Base-by-base conservation (phyloP, 1,140 invertebrate species). In the Himalopsyche phryganea region DNA sequence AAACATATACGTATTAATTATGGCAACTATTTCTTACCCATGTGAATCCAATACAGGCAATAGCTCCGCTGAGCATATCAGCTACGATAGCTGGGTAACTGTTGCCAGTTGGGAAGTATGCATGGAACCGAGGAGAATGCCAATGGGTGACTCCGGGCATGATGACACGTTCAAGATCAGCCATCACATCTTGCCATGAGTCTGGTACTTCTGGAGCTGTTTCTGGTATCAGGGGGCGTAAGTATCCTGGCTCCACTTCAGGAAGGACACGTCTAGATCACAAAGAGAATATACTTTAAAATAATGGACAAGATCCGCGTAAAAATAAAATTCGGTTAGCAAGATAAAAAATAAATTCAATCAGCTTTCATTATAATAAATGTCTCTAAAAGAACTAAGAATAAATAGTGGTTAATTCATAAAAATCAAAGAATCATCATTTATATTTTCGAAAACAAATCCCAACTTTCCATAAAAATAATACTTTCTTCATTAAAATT, bases 101-200 rank as follows among this genome's bases (percentile, higher is more conserved):
- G 75, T 95, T 94, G 6, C 89, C 94, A 0, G 96, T 97, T 0
- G 97, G 94, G 76, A 95, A 99, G 75, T 98, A 99, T 1, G 96
- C 96, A 73, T 97, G 93, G 77, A 99, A 99, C 68, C 92, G 86
- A 3, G 96, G 96, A 61, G 91, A 94, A 68, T 98, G 94, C 96
- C 96, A 99, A 68, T 98, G 94, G 2, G 96, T 98, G 11, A 96
- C 87, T 1, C 95, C 95, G 4, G 94, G 94, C 94, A 98, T 97
- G 45, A 98, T 92, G n/a, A 97, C 88, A 36, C 86, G 77, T 73
- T 97, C 94, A 42, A 98, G 83, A 69, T 98, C 94, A 9, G 78
- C 76, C 84, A 98, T 92, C 32, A 98, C 88, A 59, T 89, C 88
- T 56, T 91, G 81, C 94, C 94, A 98, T 33, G 82, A 80, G 69